Evolutionary conservation across 2,888 invertebrate species (phyloP), one percentile per base, ranked within the genome.

Genomic region (Calameuta pallipes): DNA sequence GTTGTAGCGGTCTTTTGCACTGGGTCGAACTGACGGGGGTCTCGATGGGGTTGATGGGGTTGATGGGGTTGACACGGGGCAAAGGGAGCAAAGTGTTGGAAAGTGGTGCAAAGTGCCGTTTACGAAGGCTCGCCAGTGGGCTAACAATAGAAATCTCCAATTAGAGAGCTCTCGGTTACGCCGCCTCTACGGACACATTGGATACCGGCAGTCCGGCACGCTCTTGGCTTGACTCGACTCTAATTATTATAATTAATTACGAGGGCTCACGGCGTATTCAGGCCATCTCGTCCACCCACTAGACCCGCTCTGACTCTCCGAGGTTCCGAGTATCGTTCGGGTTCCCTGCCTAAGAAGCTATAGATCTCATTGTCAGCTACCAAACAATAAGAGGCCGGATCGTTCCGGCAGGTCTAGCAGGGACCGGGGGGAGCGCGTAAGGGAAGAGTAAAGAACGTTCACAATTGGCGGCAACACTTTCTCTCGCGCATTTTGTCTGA

Each of bases 231-330:
- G 83, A 76, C 81, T 78, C 76, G 85, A 77, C 80, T 79, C 82
- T 85, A 86, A 86, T 86, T 86, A 85, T 86, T 86, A 83, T 86
- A 86, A 86, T 86, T 85, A 85, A 85, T 84, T 83, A 82, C 81
- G 81, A 78, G 78, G 76, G 76, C 71, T 78, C 78, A 71, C 82
- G 80, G 74, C 79, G 80, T 80, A 80, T 83, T 80, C 80, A 80
- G 78, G 80, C 78, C 82, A 82, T 80, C 85, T 80, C 80, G 83
- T 85, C 83, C 85, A 83, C 85, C 85, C 84, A 85, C 82, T 71
- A 11, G 33, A 31, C 12, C 71, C 31, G 71, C 34, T 33, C 71
- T 3, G 71, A 71, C 11, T 13, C 11, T 13, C 56, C 9, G 56
- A 56, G 31, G 71, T 71, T 71, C 71, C 71, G 31, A 31, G 71